These are phyloP conservation scores for Hydrotaea cyrtoneurina DNA, from an alignment of 2,888 invertebrate species.

Conservation along the genomic window DNA sequence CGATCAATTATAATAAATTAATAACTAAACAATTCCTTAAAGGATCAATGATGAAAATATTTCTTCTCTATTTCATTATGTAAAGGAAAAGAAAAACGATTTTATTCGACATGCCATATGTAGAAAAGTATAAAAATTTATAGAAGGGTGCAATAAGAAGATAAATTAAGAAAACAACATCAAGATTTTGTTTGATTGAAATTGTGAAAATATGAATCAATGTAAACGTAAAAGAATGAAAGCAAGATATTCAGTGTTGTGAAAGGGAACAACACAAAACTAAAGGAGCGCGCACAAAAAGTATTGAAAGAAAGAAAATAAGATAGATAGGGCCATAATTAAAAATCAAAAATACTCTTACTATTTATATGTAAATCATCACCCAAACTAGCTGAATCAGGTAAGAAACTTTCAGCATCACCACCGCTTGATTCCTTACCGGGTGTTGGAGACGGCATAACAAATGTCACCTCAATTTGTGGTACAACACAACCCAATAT, in stretches of 20 bases:
- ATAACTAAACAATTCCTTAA: too few species aligned
- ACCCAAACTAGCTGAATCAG: slow-evolving; percentile 92
- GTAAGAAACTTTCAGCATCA: slow-evolving; percentile 91
- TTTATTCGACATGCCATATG: slow-evolving; percentile 57
- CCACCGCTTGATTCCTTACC: slow-evolving; percentile 92
- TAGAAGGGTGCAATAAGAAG: slow-evolving; percentile 37
- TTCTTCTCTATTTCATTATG: neutral
- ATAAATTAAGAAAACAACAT: slow-evolving; percentile 52
- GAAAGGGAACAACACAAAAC: slow-evolving; percentile 16
- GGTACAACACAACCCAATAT: slow-evolving; percentile 90
- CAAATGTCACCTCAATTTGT: slow-evolving; percentile 92
- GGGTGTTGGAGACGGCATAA: slow-evolving; percentile 91
- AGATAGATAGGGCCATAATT: slow-evolving; percentile 57
- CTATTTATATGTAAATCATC: slow-evolving; percentile 87
- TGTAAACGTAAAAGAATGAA: neutral
- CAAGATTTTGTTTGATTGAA: slow-evolving; percentile 37
- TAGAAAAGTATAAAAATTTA: slow-evolving; percentile 38
- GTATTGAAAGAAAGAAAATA: slow-evolving; percentile 17
- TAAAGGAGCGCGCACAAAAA: slow-evolving; percentile 40
- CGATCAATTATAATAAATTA: too few species aligned
- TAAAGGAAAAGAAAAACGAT: neutral
- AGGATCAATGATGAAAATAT: too few species aligned
- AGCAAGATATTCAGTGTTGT: neutral
- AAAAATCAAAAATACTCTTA: slow-evolving; percentile 80
- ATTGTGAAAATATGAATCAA: slow-evolving; percentile 25